Evolutionary conservation across 2,888 invertebrate genomes (phyloP).

Genomic region (Ariolimax columbianus): DNA sequence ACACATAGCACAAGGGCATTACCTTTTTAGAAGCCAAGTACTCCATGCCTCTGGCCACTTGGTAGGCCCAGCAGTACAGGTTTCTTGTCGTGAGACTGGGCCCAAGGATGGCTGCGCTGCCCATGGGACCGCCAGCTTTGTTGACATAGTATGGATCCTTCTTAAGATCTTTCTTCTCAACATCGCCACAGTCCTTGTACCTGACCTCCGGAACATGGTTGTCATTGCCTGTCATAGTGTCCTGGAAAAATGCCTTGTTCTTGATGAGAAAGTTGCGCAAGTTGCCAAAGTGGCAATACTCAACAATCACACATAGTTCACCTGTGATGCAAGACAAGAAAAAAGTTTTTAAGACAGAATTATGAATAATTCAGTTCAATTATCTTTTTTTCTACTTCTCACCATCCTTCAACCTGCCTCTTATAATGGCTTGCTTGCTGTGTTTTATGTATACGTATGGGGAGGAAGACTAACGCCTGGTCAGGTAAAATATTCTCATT

Average conservation of each 20-base stretch:
- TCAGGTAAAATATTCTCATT: too few relatives aligned
- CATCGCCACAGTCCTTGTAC: slow-evolving; percentile 51
- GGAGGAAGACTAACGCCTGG: too few relatives aligned
- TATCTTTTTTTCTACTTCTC: too few relatives aligned
- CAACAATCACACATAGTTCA: slow-evolving; percentile 94
- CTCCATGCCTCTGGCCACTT: slow-evolving; percentile 96
- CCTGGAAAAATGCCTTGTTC: slow-evolving; percentile 86
- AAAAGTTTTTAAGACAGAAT: neutral
- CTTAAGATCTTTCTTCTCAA: slow-evolving; percentile 55
- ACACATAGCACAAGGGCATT: slow-evolving; percentile 28
- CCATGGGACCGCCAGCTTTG: slow-evolving; percentile 64
- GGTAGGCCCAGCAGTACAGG: slow-evolving; percentile 92
- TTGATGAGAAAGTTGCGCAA: slow-evolving; percentile 91
- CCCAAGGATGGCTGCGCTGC: slow-evolving; percentile 65
- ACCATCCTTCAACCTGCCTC: too few relatives aligned
- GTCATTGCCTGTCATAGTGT: slow-evolving; percentile 69
- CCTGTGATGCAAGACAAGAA: slow-evolving; percentile 78
- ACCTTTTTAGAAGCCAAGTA: slow-evolving; percentile 93
- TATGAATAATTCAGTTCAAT: too few relatives aligned
- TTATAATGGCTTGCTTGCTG: too few relatives aligned
- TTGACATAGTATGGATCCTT: slow-evolving; percentile 64
- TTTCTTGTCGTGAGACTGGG: slow-evolving; percentile 84
- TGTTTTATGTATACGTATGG: too few relatives aligned
- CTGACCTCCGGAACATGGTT: slow-evolving; percentile 32
- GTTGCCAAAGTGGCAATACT: slow-evolving; percentile 95